A percentile compares a stretch with the other conserved stretches of the same genome.
Evolutionary conservation across 2,797 vertebrate species (phyloP).

Genomic region (Anguilla anguilla): DNA sequence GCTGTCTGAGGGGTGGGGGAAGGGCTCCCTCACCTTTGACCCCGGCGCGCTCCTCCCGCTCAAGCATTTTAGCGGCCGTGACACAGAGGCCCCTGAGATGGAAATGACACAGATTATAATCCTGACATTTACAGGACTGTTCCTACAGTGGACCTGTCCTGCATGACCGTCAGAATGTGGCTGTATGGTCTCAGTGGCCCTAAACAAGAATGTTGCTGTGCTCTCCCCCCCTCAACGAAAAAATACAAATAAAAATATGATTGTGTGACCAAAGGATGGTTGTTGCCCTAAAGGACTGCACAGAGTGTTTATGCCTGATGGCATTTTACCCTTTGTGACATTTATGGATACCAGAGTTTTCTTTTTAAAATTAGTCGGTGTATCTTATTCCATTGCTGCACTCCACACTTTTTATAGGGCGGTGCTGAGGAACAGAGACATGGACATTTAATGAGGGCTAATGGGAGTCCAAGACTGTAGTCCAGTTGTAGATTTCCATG

Average conservation of each 20-base stretch:
- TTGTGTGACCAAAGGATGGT: no score
- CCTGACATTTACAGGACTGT: background rate
- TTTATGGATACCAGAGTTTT: background rate
- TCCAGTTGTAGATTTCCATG: background rate
- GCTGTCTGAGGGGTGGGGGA: conserved; percentile 41
- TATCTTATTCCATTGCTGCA: no score
- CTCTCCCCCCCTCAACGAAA: no score
- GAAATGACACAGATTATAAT: background rate
- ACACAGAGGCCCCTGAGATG: conserved; percentile 55
- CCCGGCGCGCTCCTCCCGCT: conserved; percentile 64
- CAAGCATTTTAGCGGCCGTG: conserved; percentile 63
- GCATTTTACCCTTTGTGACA: background rate
- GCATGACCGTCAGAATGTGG: background rate
- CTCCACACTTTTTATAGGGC: no score
- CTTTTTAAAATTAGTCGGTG: no score
- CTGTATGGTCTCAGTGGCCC: no score
- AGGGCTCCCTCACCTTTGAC: conserved; percentile 70
- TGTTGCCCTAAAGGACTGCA: no score
- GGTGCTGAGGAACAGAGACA: no score
- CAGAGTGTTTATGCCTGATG: no score
- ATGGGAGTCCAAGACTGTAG: background rate
- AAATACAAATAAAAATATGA: no score
- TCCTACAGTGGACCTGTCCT: background rate
- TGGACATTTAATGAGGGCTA: no score
- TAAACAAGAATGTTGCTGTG: no score